Evolutionary conservation across 2,888 invertebrate genomes (phyloP).

Genomic region (Erebia epiphron): DNA sequence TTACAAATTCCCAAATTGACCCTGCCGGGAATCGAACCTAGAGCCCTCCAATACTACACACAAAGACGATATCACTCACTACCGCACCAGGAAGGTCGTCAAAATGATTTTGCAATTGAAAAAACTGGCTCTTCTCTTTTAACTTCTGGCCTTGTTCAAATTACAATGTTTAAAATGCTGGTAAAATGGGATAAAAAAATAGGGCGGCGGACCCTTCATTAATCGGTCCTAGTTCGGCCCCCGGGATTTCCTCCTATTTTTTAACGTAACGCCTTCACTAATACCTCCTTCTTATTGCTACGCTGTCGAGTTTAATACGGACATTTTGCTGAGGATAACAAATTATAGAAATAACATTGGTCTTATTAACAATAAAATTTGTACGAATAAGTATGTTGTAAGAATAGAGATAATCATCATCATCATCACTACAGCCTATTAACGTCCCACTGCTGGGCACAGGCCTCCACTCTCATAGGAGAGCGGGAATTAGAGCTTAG

Average conservation of each 20-base stretch:
- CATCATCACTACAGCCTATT: too few species aligned
- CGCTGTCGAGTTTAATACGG: background rate
- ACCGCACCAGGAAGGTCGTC: background rate
- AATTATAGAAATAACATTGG: too few species aligned
- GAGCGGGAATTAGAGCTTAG: too few species aligned
- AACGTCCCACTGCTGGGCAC: too few species aligned
- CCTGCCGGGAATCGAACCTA: too few species aligned
- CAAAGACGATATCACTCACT: too few species aligned
- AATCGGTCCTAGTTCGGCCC: conserved; percentile 36
- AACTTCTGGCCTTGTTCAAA: conserved; percentile 36
- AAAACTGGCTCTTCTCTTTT: background rate
- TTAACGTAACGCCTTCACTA: conserved; percentile 24
- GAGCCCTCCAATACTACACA: too few species aligned
- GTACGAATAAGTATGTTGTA: too few species aligned
- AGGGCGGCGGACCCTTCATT: conserved; percentile 43
- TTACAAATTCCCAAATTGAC: too few species aligned
- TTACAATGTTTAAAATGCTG: conserved; percentile 45
- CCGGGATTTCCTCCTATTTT: conserved; percentile 46
- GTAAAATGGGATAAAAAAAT: conserved; percentile 52
- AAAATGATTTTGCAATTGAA: background rate
- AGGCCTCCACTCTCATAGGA: too few species aligned
- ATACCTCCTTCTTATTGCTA: conserved; percentile 10
- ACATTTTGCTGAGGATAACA: background rate
- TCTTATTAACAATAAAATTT: background rate
- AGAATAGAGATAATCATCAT: too few species aligned